Evolutionary conservation across 2,797 vertebrate genomes (phyloP).

Genomic region (Alauda arvensis): DNA sequence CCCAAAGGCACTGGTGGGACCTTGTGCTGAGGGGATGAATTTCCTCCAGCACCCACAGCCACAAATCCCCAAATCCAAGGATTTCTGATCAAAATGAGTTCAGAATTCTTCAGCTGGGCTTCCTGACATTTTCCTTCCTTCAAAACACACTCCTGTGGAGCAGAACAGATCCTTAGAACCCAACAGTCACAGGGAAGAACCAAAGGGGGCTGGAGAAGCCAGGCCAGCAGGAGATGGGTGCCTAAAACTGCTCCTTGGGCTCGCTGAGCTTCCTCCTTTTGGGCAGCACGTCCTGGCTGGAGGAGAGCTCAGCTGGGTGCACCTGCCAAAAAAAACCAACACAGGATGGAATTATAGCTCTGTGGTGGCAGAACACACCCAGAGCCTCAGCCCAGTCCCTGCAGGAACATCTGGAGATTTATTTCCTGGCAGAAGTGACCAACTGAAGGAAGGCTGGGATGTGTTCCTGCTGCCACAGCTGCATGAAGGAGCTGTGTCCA

Average conservation of each 20-base stretch:
- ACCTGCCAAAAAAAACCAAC: constrained; percentile 63
- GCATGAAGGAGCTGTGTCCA: not conserved
- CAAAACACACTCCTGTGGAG: not conserved
- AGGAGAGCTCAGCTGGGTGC: constrained; percentile 71
- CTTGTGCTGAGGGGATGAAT: too few relatives aligned
- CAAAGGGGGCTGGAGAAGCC: not conserved
- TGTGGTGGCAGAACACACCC: fast-evolving
- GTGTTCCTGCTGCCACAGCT: not conserved
- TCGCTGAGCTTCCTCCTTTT: constrained; percentile 87
- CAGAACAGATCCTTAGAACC: not conserved
- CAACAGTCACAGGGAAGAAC: not conserved
- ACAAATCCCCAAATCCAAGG: not conserved
- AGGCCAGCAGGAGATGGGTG: too few relatives aligned
- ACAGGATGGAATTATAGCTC: not conserved
- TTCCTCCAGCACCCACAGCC: not conserved
- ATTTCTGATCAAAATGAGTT: not conserved
- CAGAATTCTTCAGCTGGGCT: not conserved
- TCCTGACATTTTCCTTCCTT: not conserved
- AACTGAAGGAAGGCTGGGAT: not conserved
- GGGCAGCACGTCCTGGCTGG: constrained; percentile 77
- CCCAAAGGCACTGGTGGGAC: not conserved
- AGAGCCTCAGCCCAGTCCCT: not conserved
- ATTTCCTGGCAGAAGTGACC: not conserved
- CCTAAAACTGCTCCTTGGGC: constrained; percentile 79
- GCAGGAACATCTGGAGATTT: not conserved